Evolutionary conservation across 92 coral and sea anemone species (phyloP).

Genomic region (Plumapathes pennacea): DNA sequence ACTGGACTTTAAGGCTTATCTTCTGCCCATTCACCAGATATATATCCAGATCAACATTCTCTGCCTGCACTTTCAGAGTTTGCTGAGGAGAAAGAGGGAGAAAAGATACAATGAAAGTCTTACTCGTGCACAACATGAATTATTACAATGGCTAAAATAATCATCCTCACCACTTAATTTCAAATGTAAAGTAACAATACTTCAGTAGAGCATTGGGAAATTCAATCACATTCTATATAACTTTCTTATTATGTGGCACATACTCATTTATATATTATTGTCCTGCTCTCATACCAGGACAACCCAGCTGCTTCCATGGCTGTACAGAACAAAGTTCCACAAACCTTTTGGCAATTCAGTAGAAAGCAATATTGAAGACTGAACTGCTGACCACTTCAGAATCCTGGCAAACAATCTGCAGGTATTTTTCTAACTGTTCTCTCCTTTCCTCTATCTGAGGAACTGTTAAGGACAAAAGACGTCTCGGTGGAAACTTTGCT

Average conservation of each 20-base stretch:
- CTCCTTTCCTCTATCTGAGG: conserved; percentile 87
- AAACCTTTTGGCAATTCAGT: conserved; percentile 90
- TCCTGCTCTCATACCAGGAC: too few relatives aligned
- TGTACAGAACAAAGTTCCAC: too few relatives aligned
- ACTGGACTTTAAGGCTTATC: conserved; percentile 44
- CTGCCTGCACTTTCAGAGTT: conserved; percentile 51
- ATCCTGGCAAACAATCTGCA: conserved; percentile 85
- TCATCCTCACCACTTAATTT: too few relatives aligned
- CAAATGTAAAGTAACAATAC: too few relatives aligned
- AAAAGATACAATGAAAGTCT: neutral
- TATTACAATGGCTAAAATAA: too few relatives aligned
- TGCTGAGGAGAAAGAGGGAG: conserved; percentile 36
- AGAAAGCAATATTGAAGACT: conserved; percentile 56
- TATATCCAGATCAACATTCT: conserved; percentile 69
- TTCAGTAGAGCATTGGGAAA: too few relatives aligned
- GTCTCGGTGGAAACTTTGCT: conserved; percentile 82
- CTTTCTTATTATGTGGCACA: too few relatives aligned
- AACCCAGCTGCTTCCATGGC: too few relatives aligned
- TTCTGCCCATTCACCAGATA: conserved; percentile 95
- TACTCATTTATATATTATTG: too few relatives aligned
- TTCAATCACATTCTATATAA: too few relatives aligned
- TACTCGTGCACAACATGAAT: too few relatives aligned
- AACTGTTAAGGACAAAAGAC: conserved; percentile 67
- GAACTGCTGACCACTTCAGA: conserved; percentile 60
- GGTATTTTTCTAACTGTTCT: conserved; percentile 78